These are phyloP conservation scores for Bilobella aurantiaca DNA, from an alignment of 1,140 invertebrate species.

Conservation along the genomic window DNA sequence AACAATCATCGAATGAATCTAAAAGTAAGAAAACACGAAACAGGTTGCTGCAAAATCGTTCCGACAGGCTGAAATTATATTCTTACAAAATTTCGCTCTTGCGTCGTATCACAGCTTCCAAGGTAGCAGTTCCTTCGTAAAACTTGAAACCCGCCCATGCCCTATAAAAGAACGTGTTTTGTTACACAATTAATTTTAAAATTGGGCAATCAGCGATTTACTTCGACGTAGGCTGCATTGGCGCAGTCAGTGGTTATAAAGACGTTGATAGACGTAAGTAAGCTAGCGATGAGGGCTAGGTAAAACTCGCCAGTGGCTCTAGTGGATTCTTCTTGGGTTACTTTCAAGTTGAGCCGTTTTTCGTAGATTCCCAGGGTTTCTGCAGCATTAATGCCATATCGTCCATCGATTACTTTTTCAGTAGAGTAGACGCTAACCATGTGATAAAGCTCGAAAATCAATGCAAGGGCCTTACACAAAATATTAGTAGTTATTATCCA, in stretches of 20 bases:
- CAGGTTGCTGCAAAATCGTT: neutral
- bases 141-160: neutral
- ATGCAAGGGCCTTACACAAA: neutral
- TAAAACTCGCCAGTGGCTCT: neutral
- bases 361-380: neutral
- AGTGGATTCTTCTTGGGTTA: neutral
- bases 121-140: neutral
- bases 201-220: neutral
- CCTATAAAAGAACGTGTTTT: neutral
- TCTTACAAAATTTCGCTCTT: neutral
- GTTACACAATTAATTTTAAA: neutral
- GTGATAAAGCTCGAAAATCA: neutral
- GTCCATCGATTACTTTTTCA: neutral
- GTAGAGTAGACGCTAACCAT: neutral
- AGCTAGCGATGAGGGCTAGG: neutral
- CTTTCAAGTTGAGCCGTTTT: neutral
- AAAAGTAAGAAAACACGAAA: neutral
- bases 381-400: neutral
- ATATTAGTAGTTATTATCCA: neutral
- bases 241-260: neutral
- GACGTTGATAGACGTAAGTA: neutral
- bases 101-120: neutral
- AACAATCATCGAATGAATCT: neutral
- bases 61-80: neutral
- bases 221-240: neutral